These are phyloP conservation scores for Stenodema calcarata DNA, from an alignment of 2,888 invertebrate species.

Conservation along the genomic window DNA sequence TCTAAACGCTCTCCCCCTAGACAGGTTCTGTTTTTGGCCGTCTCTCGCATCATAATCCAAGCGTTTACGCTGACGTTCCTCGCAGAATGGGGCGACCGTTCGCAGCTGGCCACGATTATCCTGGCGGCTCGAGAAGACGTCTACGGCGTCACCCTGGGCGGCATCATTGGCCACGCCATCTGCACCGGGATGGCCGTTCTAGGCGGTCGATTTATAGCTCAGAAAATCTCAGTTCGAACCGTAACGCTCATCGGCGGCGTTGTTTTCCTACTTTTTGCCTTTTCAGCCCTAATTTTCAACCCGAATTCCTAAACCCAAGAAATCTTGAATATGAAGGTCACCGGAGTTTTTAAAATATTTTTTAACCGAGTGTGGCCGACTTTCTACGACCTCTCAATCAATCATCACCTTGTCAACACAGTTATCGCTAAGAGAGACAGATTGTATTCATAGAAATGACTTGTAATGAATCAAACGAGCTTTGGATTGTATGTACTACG, in stretches of 20 bases:
- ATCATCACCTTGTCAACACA: no score
- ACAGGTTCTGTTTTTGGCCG: conserved; percentile 59
- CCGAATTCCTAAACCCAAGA: conserved; percentile 62
- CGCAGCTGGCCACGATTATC: conserved; percentile 96
- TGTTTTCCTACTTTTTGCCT: conserved; percentile 92
- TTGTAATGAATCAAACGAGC: no score
- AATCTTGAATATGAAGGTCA: no score
- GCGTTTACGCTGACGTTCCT: conserved; percentile 96
- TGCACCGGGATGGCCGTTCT: conserved; percentile 98
- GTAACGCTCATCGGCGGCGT: conserved; percentile 96
- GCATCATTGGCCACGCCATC: conserved; percentile 90
- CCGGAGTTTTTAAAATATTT: no score
- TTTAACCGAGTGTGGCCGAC: no score
- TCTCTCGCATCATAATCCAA: conserved; percentile 86
- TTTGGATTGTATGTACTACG: no score
- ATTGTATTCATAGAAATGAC: no score
- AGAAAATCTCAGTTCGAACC: conserved; percentile 95
- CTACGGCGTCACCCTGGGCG: conserved; percentile 92
- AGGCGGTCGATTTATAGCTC: conserved; percentile 95
- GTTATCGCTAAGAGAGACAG: no score
- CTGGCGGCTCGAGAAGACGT: conserved; percentile 95
- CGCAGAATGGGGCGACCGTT: conserved; percentile 99
- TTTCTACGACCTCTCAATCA: no score
- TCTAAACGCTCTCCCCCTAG: not conserved
- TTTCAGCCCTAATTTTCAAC: conserved; percentile 87